A percentile compares a stretch with the other conserved stretches of the same genome.
phyloP scores from a whole-genome alignment of 1,140 invertebrate species.

The Augochlora pura region DNA sequence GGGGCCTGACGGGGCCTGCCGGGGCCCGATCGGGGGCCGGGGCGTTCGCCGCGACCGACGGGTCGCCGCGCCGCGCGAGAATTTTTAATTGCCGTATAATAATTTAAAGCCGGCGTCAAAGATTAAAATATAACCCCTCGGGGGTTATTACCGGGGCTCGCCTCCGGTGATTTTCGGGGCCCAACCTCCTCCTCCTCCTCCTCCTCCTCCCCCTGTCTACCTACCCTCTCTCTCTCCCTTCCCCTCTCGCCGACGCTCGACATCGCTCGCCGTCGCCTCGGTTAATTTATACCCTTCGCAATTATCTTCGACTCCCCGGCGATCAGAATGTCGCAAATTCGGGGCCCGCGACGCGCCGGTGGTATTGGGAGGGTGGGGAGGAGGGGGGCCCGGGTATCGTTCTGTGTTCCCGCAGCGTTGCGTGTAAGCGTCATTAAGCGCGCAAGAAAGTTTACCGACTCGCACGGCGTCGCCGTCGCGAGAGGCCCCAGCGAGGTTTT shows the following conservation, averaged over 20 bases:
- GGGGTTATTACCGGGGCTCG: slow-evolving; percentile 25
- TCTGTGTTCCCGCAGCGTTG: too few species aligned
- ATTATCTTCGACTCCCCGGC: neutral
- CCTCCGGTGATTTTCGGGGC: slow-evolving; percentile 6
- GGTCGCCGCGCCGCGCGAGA: neutral
- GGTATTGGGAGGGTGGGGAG: too few species aligned
- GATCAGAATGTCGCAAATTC: slow-evolving; percentile 11
- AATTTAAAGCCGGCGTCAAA: slow-evolving; percentile 36
- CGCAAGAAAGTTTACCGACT: too few species aligned
- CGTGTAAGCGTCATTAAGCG: too few species aligned
- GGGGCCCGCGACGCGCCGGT: neutral
- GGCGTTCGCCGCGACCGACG: slow-evolving; percentile 5
- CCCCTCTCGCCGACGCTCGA: neutral
- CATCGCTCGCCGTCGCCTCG: slow-evolving; percentile 1
- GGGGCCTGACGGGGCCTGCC: too few species aligned
- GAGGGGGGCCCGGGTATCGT: too few species aligned
- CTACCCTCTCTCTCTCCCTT: too few species aligned
- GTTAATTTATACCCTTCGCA: slow-evolving; percentile 10
- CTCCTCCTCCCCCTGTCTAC: neutral
- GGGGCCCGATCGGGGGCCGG: neutral
- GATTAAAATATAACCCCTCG: slow-evolving; percentile 43
- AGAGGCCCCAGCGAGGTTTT: too few species aligned
- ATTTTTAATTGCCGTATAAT: slow-evolving; percentile 47
- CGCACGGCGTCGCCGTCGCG: too few species aligned
- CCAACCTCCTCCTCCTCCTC: neutral